Conservation (phyloP, 2,888 invertebrate genomes). For the Tetranychus piercei region DNA sequence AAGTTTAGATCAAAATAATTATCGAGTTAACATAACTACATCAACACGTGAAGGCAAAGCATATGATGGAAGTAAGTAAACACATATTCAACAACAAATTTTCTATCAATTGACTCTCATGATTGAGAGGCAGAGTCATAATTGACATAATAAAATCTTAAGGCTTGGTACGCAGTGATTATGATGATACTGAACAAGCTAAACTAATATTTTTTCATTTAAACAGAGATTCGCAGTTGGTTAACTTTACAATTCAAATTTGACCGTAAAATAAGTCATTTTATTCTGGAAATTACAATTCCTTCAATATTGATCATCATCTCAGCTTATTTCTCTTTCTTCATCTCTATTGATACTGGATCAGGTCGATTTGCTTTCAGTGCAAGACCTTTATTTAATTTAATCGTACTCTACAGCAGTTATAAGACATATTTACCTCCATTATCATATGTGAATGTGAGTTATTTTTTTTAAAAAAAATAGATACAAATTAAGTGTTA, state of each 20-base stretch:
- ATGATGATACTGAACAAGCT: too few species aligned
- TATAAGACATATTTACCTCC: background rate
- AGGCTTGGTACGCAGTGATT: too few species aligned
- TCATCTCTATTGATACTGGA: conserved; percentile 6
- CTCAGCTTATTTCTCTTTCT: background rate
- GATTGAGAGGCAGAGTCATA: too few species aligned
- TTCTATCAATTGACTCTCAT: too few species aligned
- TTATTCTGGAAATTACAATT: background rate
- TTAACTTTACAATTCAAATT: background rate
- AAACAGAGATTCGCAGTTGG: background rate
- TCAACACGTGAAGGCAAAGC: background rate
- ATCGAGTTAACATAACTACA: background rate
- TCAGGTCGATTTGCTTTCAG: conserved; percentile 3
- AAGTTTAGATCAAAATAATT: background rate
- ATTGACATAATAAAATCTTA: too few species aligned
- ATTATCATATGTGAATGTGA: background rate
- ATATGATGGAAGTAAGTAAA: background rate
- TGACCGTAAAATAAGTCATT: background rate
- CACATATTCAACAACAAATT: too few species aligned
- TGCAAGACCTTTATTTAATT: background rate
- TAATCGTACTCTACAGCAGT: background rate
- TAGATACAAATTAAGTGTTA: background rate
- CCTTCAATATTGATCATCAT: background rate
- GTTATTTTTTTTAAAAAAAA: background rate
- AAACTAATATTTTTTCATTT: background rate